Evolutionary conservation across 1,140 invertebrate genomes (phyloP).

Genomic region (Musca domestica): DNA sequence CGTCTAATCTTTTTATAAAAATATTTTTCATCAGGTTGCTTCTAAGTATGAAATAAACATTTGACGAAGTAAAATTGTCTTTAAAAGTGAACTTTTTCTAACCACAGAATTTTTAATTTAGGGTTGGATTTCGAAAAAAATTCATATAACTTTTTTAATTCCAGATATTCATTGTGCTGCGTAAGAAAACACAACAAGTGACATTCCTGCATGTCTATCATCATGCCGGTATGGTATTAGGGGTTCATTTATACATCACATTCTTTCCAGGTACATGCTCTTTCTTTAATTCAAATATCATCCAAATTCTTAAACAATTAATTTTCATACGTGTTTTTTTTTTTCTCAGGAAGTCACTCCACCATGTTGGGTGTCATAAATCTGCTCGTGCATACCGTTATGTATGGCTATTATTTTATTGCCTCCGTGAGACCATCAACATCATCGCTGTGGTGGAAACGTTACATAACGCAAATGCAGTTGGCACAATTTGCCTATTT

Average conservation of each 20-base stretch:
- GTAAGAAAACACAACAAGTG: constrained; percentile 79
- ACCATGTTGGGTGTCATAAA: constrained; percentile 46
- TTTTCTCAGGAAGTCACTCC: constrained; percentile 56
- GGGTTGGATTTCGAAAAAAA: too few species aligned
- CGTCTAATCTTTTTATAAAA: too few species aligned
- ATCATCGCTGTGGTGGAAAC: constrained; percentile 56
- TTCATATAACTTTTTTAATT: too few species aligned
- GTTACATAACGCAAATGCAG: constrained; percentile 44
- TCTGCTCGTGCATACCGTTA: constrained; percentile 45
- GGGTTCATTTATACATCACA: constrained; percentile 56
- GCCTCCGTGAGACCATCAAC: constrained; percentile 34
- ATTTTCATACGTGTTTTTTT: neutral
- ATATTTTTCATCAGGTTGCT: too few species aligned
- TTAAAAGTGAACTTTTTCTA: too few species aligned
- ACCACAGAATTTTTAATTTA: too few species aligned
- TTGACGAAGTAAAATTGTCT: too few species aligned
- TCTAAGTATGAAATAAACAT: too few species aligned
- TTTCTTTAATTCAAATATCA: neutral
- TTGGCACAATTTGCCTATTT: constrained; percentile 58
- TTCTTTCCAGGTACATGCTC: constrained; percentile 60
- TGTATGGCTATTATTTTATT: constrained; percentile 48
- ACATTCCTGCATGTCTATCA: constrained; percentile 83
- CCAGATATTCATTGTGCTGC: constrained; percentile 71
- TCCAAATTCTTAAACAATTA: neutral
- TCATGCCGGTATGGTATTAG: constrained; percentile 69